Base-by-base conservation (phyloP, 2,797 vertebrate species). In the Enteromius unitaeniatus region DNA sequence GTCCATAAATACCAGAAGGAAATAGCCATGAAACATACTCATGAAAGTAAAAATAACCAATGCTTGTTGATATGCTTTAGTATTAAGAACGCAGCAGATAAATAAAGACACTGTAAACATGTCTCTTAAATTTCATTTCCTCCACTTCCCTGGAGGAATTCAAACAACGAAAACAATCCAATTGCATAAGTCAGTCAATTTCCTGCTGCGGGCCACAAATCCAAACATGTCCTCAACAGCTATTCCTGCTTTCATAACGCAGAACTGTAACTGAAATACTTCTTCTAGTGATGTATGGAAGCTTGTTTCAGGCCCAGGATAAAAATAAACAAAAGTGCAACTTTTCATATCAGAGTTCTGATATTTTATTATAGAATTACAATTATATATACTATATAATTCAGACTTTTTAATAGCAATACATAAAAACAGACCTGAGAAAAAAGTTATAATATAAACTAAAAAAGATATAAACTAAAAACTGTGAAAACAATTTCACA, bases 91-190 rank as follows among this genome's bases (percentile, higher is more conserved):
- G 26, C 28, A 72, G 26, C 42, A 72, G 37, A 47, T 45, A n/a
- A 45, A 72, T 73, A 73, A 62, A 73, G 53, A 31, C 21, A 74
- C 19, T 55, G 17, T 60, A 21, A 31, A 34, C 13, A 2, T 45
- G 15, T 28, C 47, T 47, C 6, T 47, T 21, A 19, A 42, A 11
- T 73, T 11, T 34, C 6, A 81, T 34, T 60, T 81, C 42, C 40
- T 76, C 31, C 40, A 49, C 26, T 62, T 64, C 13, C 26, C 79
- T 34, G 55, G 26, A 73, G 28, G 5, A 79, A 23, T 28, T 53
- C 28, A 21, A 6, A 45, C 26, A 51, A 79, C n/a, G 37, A 67
- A 79, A 73, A 69, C 49, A 49, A 78, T 68, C 28, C 31, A 76
- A 76, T 34, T 17, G 51, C 14, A 31, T 31, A 64, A 64, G 26